Conservation (phyloP, 2,113 vertebrate species). For the Eptesicus fuscus region DNA sequence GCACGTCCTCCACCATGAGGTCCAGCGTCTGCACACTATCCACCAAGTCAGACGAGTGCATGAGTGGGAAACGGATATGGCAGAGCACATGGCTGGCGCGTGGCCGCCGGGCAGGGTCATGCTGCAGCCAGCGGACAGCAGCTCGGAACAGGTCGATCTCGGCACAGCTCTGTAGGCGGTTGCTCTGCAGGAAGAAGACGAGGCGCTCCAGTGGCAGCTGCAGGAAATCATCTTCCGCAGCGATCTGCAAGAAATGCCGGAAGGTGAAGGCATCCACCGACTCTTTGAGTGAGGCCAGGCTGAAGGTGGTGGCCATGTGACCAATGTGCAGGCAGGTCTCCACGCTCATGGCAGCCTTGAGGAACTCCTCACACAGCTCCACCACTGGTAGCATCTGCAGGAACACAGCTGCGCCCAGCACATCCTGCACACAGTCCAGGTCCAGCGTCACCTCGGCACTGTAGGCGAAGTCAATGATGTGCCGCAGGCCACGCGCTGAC, state of each 20-base stretch:
- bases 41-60: slow-evolving; percentile 95
- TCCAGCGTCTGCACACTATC: slow-evolving; percentile 95
- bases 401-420: slow-evolving; percentile 96
- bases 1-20: slow-evolving; percentile 96
- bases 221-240: slow-evolving; percentile 95
- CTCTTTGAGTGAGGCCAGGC: slow-evolving; percentile 93
- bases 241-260: slow-evolving; percentile 95
- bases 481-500: slow-evolving; percentile 92
- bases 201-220: slow-evolving; percentile 95
- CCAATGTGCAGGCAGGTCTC: slow-evolving; percentile 97
- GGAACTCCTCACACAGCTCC: slow-evolving; percentile 97
- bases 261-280: slow-evolving; percentile 96
- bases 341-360: slow-evolving; percentile 97
- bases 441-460: slow-evolving; percentile 95
- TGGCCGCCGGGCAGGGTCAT: slow-evolving; percentile 85
- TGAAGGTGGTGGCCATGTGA: slow-evolving; percentile 98
- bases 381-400: slow-evolving; percentile 97
- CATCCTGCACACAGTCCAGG: slow-evolving; percentile 97
- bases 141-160: slow-evolving; percentile 96
- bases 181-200: slow-evolving; percentile 97
- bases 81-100: slow-evolving; percentile 90
- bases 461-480: slow-evolving; percentile 98
- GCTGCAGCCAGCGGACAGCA: slow-evolving; percentile 92
- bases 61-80: slow-evolving; percentile 96
- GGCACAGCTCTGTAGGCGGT: slow-evolving; percentile 92